phyloP scores from a whole-genome alignment of 2,797 vertebrate genomes.

The Pseudomugil tenellus region DNA sequence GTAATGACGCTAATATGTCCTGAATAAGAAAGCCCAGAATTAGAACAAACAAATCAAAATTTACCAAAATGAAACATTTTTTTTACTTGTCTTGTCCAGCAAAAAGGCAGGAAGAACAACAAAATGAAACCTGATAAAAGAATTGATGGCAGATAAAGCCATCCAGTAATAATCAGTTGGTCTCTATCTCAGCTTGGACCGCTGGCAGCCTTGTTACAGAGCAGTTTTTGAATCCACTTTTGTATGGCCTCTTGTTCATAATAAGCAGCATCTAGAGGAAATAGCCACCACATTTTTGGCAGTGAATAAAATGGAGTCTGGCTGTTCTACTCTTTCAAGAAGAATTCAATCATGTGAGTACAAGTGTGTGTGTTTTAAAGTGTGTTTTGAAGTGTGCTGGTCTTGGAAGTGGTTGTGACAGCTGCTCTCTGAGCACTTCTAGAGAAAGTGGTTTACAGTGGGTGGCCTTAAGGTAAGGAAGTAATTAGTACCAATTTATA shows the following conservation, averaged over 20 bases:
- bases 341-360: constrained; percentile 41
- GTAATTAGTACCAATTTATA: neutral
- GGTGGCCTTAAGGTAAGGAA: neutral
- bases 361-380: constrained; percentile 8
- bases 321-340: constrained; percentile 56
- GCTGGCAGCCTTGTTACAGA: constrained; percentile 28
- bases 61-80: constrained; percentile 20
- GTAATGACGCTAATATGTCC: neutral
- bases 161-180: constrained; percentile 29
- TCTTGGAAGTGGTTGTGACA: constrained; percentile 28
- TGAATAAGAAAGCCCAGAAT: constrained; percentile 6
- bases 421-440: constrained; percentile 23
- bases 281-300: constrained; percentile 61
- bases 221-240: constrained; percentile 46
- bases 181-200: constrained; percentile 19
- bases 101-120: no score
- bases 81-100: no score
- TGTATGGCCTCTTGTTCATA: constrained; percentile 39
- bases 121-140: constrained; percentile 38
- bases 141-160: constrained; percentile 37
- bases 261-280: constrained; percentile 57
- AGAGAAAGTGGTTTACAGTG: constrained; percentile 30
- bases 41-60: constrained; percentile 24
- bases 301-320: constrained; percentile 44
- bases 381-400: constrained; percentile 17